Evolutionary conservation across 2,797 vertebrate species (phyloP), one percentile per base, ranked within the genome.

Genomic region (Meriones psammophilus): DNA sequence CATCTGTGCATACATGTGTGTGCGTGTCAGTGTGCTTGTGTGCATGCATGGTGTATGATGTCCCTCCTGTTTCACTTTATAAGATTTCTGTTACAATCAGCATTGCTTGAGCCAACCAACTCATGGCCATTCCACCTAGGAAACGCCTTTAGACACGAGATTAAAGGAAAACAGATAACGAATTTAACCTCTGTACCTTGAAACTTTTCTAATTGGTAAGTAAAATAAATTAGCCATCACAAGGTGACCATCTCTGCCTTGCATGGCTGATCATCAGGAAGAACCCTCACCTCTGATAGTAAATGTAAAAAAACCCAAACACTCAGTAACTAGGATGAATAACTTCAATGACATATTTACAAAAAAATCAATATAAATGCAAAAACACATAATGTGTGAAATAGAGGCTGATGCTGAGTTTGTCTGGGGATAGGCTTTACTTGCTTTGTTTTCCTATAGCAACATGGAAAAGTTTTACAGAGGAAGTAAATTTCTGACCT

Each of bases 311-410:
- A 0, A 0, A 9, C n/a, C 15, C 20, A 89, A 86, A 62, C 54
- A 33, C 3, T 68, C 54, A 86, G 26, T 50, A 68, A 26, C 1
- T 10, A 33, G 85, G 18, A 68, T 28, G 30, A 64, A 85, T 76
- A 46, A 8, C 18, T 62, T 73, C 18, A 56, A 4, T 84, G 18
- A 0, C 56, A n/a, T 69, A 28, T 22, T 92, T 91, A n/a, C 33
- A 66, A 24, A 73, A 88, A 94, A 88, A 77, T 89, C 1, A 94
- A 92, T 81, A 92, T 39, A 46, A 76, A 76, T 87, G 26, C 5
- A 71, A 71, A 87, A 42, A 50, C 18, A 12, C 7, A 74, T 71
- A 22, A 28, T 54, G 36, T 89, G 33, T 74, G 46, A 94, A 92
- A 77, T 30, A n/a, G 0, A 76, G 0, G n/a, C 42, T 60, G 36